Base-by-base conservation (phyloP, 2,797 vertebrate genomes). In the Pristis pectinata region DNA sequence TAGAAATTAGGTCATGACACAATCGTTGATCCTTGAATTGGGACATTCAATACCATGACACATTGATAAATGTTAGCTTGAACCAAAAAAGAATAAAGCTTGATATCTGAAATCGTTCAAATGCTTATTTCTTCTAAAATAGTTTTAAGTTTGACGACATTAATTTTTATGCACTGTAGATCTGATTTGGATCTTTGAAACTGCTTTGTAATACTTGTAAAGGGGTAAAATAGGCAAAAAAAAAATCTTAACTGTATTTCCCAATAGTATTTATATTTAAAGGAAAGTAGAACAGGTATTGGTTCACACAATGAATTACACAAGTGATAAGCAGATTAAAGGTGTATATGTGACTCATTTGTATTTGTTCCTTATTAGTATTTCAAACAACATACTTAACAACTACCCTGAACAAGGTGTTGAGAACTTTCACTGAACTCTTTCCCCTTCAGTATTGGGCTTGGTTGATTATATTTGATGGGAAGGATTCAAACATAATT, bases 181-280 rank as follows among this genome's bases (percentile, higher is more conserved):
- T 8, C n/a, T 87, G 87, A 41, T 67, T 91, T 67, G 17, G 34
- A 91, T 91, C 59, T 64, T 91, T 91, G 87, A 64, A 91, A 49
- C 3, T 34, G 49, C 53, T 87, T 8, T 27, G 34, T 34, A 41
- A 91, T 37, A 64, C 10, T 37, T 91, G 11, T 64, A 41, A 91
- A 64, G 61, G 19, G n/a, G 2, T 37, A 91, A 67, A 67, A 3
- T 41, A 49, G 56, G 49, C 82, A 80, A 79, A 37, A 79, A 44
- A n/a, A n/a, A n/a, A n/a, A n/a, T n/a, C n/a, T n/a, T 24, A 24
- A n/a, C 34, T 91, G 0, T 91, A 22, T 41, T 91, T 41, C 34
- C 59, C 61, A 64, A n/a, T 41, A 37, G 59, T 85, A 59, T 91
- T 91, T 67, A 67, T 67, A 3, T 41, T 91, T 56, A 34, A 87